Evolutionary conservation across 2,113 vertebrate genomes (phyloP).

Genomic region (Pseudonaja textilis): DNA sequence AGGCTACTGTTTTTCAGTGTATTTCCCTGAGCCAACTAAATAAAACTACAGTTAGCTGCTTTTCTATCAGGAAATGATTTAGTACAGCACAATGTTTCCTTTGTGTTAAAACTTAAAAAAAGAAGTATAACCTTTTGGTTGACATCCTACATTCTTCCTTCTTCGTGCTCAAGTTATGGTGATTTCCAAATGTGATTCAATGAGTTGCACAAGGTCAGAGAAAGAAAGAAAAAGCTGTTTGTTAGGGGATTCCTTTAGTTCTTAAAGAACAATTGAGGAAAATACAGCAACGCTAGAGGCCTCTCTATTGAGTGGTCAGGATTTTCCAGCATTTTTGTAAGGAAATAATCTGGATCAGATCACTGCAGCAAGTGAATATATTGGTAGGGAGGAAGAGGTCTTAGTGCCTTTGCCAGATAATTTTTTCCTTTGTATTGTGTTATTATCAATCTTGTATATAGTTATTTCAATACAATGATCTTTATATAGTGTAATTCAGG

Average conservation of each 20-base stretch:
- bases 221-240: neutral
- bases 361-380: neutral
- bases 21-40: neutral
- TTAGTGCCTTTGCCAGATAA: neutral
- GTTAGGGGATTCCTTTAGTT: neutral
- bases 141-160: neutral
- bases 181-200: neutral
- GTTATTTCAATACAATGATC: neutral
- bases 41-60: neutral
- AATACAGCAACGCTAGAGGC: neutral
- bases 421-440: neutral
- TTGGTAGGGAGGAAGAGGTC: neutral
- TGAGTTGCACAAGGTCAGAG: neutral
- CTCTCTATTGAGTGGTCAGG: neutral
- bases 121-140: neutral
- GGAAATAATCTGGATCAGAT: neutral
- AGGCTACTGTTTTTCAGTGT: neutral
- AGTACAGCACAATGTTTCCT: neutral
- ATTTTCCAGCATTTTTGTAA: neutral
- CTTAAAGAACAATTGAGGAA: neutral
- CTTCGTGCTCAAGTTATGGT: neutral
- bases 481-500: neutral
- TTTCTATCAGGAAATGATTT: neutral
- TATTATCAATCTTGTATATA: neutral
- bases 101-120: neutral